Evolutionary conservation across 2,888 invertebrate species (phyloP).

Genomic region (Emmelina monodactyla): DNA sequence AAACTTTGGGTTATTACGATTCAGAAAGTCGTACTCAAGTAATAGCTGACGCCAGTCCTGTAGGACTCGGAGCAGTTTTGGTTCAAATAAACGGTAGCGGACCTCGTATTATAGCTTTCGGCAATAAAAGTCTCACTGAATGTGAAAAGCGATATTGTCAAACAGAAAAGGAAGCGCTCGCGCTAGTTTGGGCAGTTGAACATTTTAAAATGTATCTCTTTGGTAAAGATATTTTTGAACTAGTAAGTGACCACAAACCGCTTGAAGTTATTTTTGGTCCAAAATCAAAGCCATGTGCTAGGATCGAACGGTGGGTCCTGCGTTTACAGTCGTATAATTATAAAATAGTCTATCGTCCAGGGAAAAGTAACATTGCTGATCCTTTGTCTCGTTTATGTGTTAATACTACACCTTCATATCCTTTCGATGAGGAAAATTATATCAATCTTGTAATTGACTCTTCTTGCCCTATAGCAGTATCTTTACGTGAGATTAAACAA

Average conservation of each 20-base stretch:
- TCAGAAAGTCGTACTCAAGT: constrained; percentile 4
- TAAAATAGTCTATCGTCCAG: constrained; percentile 4
- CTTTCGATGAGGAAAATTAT: not conserved
- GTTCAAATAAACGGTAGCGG: constrained; percentile 1
- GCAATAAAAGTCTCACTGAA: constrained; percentile 4
- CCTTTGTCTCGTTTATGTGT: too few species aligned
- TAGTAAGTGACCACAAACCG: constrained; percentile 3
- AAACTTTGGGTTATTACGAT: too few species aligned
- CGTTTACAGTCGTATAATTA: constrained; percentile 7
- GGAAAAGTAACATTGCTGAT: too few species aligned
- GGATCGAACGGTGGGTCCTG: constrained; percentile 10
- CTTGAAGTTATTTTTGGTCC: constrained; percentile 3
- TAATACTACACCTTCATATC: not conserved
- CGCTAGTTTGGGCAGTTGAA: constrained; percentile 5
- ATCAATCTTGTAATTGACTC: constrained; percentile 2
- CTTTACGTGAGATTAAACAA: constrained; percentile 1
- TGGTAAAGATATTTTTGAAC: constrained; percentile 4
- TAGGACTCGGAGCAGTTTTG: constrained; percentile 5
- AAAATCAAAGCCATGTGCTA: constrained; percentile 9
- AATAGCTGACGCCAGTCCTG: constrained; percentile 4
- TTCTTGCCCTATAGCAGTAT: too few species aligned
- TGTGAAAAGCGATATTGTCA: constrained; percentile 3
- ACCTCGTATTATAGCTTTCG: constrained; percentile 6
- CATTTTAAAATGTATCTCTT: constrained; percentile 5
- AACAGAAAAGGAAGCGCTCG: constrained; percentile 6